Base-by-base conservation (phyloP, 2,797 vertebrate species). In the Cirrhinus molitorella region DNA sequence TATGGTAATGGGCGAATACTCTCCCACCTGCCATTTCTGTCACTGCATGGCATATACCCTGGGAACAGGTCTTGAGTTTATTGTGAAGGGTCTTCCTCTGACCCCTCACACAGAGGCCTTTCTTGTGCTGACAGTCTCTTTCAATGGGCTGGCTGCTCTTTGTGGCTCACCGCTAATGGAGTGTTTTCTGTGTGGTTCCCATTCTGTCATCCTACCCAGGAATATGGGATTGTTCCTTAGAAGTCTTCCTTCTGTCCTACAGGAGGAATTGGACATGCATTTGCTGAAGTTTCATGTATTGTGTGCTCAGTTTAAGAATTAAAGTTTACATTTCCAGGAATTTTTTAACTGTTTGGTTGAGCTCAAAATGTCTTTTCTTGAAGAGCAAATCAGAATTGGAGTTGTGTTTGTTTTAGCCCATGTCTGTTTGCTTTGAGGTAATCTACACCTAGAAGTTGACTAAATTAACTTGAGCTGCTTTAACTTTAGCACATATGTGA, bases 131-230 rank as follows among this genome's bases (percentile, higher is more conserved):
- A 86, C 80, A 85, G 79, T 81, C 78, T 72, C 55, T 70, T 79
- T 85, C 76, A 81, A 55, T 55, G 51, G 63, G 76, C 61, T 25
- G 49, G 77, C 45, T 70, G 40, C 65, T 83, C 70, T 47, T 34
- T 80, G 67, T 77, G 79, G 83, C 75, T 86, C 68, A 80, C 70
- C 53, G 82, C 71, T 86, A 76, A 86, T 86, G 70, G 21, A 49
- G 17, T 21, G 66, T 78, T 63, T 47, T 79, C 63, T 85, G 37
- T 19, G 57, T 67, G 55, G 16, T 25, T 79, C 57, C 65, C 45
- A 12, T 83, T 59, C 75, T 85, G 37, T 68, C 45, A 37, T 82
- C 63, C 67, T 82, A 65, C 47, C 43, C 11, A 23, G 79, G 77
- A 83, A 81, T 81, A 82, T 78, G n/a, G 3, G 13, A 72, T 68